These are phyloP conservation scores for Andricus grossulariae DNA, from an alignment of 1,140 invertebrate genomes.

Conservation along the genomic window DNA sequence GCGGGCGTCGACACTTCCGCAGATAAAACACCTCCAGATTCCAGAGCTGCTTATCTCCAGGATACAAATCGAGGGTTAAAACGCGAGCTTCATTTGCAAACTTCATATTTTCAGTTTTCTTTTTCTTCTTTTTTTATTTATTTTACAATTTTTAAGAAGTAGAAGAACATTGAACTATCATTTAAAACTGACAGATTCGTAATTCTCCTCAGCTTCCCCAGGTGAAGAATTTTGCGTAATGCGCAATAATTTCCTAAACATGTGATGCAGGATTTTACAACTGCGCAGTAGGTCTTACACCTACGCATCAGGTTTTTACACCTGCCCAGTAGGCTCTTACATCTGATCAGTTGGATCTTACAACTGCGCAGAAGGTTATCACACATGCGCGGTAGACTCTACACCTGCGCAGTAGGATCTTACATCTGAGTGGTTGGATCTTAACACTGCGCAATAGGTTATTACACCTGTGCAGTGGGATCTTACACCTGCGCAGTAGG, in stretches of 20 bases:
- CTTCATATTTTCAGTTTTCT: background rate
- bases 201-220: background rate
- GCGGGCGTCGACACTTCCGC: constrained; percentile 12
- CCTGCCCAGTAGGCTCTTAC: background rate
- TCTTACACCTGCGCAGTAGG: background rate
- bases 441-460: no score
- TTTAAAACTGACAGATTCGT: no score
- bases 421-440: background rate
- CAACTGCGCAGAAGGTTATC: background rate
- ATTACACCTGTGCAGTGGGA: background rate
- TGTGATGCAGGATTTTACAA: no score
- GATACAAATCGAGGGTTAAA: background rate
- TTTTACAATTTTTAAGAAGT: background rate
- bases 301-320: background rate
- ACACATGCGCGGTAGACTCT: background rate
- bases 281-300: no score
- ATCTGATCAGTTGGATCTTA: no score
- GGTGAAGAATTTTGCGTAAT: background rate
- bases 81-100: background rate
- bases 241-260: background rate
- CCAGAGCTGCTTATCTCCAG: background rate
- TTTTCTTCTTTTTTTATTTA: background rate
- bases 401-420: no score
- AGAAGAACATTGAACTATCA: no score
- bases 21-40: constrained; percentile 14